Evolutionary conservation across 2,113 vertebrate species (phyloP).

Genomic region (Rhizomys pruinosus): DNA sequence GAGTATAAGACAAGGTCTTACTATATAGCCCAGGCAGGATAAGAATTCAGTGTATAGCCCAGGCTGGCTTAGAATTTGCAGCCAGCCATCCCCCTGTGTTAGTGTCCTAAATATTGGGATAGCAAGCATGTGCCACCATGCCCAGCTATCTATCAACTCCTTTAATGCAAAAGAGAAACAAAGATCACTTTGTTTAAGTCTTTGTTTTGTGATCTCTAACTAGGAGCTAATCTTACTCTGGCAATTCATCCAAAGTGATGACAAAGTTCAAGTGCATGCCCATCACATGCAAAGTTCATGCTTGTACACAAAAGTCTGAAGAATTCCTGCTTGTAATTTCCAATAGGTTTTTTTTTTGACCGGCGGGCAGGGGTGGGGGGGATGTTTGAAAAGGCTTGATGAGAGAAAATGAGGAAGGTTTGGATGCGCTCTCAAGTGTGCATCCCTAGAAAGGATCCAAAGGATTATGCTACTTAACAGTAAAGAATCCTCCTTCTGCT

Average conservation of each 20-base stretch:
- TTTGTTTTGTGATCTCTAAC: background rate
- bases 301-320: conserved; percentile 10
- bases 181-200: background rate
- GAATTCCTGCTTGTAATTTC: conserved; percentile 12
- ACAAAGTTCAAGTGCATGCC: background rate
- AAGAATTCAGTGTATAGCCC: background rate
- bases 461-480: background rate
- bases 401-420: conserved; percentile 12
- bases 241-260: conserved; percentile 26
- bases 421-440: conserved; percentile 14
- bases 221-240: conserved; percentile 35
- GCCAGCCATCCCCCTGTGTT: background rate
- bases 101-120: background rate
- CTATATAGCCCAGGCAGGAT: background rate
- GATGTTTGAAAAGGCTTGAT: background rate
- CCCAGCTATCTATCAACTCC: background rate
- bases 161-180: conserved; percentile 45
- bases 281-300: background rate
- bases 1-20: background rate
- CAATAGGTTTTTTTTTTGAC: background rate
- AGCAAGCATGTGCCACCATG: background rate
- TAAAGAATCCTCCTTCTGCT: conserved; percentile 20
- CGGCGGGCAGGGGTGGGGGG: too few species aligned
- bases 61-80: background rate
- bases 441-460: conserved; percentile 25